A percentile compares a stretch with the other conserved stretches of the same genome.
Conservation (phyloP, 2,113 vertebrate genomes). For the Copsychus sechellarum region DNA sequence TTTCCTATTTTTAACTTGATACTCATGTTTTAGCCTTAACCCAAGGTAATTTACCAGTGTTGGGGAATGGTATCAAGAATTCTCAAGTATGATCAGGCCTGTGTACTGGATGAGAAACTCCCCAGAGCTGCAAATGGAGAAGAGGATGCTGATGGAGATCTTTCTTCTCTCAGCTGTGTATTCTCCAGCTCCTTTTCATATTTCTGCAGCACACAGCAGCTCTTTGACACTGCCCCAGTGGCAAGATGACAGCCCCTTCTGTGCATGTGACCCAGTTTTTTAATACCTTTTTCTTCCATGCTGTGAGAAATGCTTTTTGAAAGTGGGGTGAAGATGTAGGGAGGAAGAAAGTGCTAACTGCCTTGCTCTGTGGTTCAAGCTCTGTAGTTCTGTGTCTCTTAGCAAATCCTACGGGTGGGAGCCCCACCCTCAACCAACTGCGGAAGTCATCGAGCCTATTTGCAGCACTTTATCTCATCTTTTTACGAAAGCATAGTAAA, state of each 20-base stretch:
- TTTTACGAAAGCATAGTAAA: slow-evolving; percentile 55
- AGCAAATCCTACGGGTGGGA: not conserved
- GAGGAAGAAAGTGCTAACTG: not conserved
- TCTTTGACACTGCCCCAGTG: not conserved
- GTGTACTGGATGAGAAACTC: not conserved
- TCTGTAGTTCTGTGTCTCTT: not conserved
- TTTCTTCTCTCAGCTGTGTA: not conserved
- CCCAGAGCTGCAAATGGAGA: not conserved
- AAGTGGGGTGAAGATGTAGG: not conserved
- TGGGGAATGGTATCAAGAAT: not conserved
- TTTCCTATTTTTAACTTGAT: not conserved
- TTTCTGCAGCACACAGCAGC: not conserved
- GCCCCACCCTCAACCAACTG: slow-evolving; percentile 38
- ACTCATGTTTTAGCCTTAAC: not conserved
- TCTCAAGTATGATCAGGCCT: not conserved
- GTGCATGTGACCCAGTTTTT: not conserved
- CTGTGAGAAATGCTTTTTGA: not conserved
- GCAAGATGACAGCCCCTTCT: not conserved
- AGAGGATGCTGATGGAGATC: not conserved
- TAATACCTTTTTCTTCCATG: not conserved
- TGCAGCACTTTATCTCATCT: slow-evolving; percentile 51
- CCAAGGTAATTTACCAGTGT: not conserved
- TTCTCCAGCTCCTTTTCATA: not conserved
- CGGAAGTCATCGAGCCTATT: slow-evolving; percentile 27
- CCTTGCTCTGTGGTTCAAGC: not conserved